Percentiles rank a stretch among this genome's conserved stretches.
Evolutionary conservation across 2,113 vertebrate species (phyloP).

Genomic region (Raphicerus campestris): DNA sequence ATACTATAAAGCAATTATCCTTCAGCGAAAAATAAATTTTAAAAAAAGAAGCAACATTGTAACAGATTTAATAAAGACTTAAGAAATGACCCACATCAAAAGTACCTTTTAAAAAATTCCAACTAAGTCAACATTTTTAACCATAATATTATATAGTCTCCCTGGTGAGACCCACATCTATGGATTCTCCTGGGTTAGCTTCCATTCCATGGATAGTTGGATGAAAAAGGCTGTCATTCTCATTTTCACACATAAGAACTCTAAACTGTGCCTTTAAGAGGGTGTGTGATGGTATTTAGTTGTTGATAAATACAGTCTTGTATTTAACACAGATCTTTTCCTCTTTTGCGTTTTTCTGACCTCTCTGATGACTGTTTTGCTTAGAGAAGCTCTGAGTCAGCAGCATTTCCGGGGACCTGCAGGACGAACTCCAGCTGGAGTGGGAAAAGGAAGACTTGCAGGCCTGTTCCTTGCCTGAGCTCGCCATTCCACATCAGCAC

Average conservation of each 20-base stretch:
- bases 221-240: background rate
- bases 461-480: no score
- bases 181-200: background rate
- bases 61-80: background rate
- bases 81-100: background rate
- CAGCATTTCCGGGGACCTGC: background rate
- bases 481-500: fast-evolving
- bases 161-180: background rate
- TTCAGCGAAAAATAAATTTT: background rate
- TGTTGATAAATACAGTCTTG: background rate
- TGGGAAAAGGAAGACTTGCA: background rate
- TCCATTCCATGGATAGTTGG: background rate
- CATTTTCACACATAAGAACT: background rate
- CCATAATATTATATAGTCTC: background rate
- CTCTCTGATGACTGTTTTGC: background rate
- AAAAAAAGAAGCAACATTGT: background rate
- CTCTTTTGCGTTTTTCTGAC: background rate
- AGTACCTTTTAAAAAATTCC: background rate
- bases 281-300: background rate
- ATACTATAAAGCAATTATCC: background rate
- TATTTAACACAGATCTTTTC: background rate
- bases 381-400: background rate
- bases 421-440: background rate
- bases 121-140: background rate
- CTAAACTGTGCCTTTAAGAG: background rate